A percentile compares a stretch with the other conserved stretches of the same genome.
Conservation (phyloP, 2,113 vertebrate species). For the Copsychus sechellarum region DNA sequence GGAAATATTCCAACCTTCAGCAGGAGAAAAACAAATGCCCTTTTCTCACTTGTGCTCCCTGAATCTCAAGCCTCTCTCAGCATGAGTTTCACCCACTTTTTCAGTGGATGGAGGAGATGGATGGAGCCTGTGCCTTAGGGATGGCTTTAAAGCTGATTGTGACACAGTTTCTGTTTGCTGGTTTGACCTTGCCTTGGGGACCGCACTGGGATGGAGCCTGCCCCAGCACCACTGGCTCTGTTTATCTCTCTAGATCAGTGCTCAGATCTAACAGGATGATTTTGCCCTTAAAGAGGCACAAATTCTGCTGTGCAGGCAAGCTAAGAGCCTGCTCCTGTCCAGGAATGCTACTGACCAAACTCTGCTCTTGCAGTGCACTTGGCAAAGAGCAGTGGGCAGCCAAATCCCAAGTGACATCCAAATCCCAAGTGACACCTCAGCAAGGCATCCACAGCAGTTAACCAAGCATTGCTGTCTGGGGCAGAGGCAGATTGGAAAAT, state of each 20-base stretch:
- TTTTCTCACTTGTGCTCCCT: neutral
- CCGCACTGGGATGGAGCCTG: neutral
- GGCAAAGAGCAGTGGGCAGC: neutral
- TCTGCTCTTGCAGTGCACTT: neutral
- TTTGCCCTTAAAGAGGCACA: conserved; percentile 21
- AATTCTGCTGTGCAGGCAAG: neutral
- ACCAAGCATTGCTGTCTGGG: neutral
- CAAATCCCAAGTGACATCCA: neutral
- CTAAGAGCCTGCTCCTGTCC: neutral
- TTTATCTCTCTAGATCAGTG: conserved; percentile 44
- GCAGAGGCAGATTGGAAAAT: neutral
- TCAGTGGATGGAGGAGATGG: neutral
- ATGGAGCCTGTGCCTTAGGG: conserved; percentile 25
- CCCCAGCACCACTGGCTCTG: neutral
- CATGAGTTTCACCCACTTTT: neutral
- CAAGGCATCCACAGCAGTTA: neutral
- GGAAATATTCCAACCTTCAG: neutral
- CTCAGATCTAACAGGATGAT: neutral
- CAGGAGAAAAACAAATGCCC: neutral
- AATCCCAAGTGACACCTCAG: neutral
- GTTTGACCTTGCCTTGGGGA: conserved; percentile 61
- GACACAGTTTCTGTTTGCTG: conserved; percentile 42
- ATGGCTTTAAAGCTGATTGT: conserved; percentile 42
- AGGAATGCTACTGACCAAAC: neutral
- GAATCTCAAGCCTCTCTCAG: neutral